These are phyloP conservation scores for Rhinichthys klamathensis DNA, from an alignment of 2,113 vertebrate genomes.

Conservation along the genomic window DNA sequence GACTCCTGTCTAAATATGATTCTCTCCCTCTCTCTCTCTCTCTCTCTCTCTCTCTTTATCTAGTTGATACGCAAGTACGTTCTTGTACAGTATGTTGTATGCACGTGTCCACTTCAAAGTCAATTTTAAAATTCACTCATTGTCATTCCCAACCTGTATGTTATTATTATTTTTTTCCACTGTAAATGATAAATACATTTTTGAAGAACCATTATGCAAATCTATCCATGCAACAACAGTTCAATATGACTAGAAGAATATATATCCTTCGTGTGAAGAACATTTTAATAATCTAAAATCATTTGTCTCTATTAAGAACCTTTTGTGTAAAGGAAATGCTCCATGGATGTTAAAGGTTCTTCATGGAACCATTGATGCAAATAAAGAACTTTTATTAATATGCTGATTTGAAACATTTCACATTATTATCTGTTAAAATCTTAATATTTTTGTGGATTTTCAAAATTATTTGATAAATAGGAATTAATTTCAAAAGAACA, in stretches of 20 bases:
- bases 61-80: not conserved
- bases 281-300: too few species aligned
- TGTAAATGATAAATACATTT: too few species aligned
- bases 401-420: too few species aligned
- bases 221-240: not conserved
- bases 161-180: not conserved
- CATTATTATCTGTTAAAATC: too few species aligned
- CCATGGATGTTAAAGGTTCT: too few species aligned
- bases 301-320: too few species aligned
- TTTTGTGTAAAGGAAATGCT: too few species aligned
- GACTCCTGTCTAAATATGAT: slow-evolving; percentile 31
- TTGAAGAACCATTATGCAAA: not conserved
- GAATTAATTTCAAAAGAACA: not conserved
- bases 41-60: not conserved
- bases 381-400: too few species aligned
- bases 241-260: not conserved
- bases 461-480: not conserved
- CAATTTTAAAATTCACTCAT: not conserved
- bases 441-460: not conserved
- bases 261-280: not conserved
- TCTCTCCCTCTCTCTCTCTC: not conserved
- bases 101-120: not conserved
- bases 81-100: not conserved
- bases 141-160: not conserved
- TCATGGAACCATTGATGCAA: too few species aligned